Evolutionary conservation across 2,797 vertebrate species (phyloP), one percentile per base, ranked within the genome.

Genomic region (Heterohyrax brucei): DNA sequence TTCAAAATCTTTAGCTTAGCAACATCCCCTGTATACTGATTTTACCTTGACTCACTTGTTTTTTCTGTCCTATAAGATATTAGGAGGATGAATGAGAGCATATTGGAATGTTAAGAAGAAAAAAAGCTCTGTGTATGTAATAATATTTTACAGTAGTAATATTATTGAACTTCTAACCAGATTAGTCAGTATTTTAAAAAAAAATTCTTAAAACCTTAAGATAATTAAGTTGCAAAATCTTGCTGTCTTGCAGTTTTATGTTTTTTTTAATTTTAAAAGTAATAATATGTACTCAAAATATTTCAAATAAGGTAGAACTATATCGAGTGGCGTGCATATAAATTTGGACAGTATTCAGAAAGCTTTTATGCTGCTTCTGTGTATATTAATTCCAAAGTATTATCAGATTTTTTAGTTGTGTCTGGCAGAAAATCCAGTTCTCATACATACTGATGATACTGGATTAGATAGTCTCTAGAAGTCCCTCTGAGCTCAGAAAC

Each of bases 281-380:
- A 18, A 44, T 44, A 24, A 44, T 44, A 24, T 59, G 21, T 61
- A 73, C n/a, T 90, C 3, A 88, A 1, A 84, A 0, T 88, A 72
- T 77, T 83, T 96, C 56, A 90, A 22, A 80, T 5, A 68, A 62
- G 56, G 64, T 64, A 78, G 62, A 82, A 92, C 77, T 83, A 70
- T 39, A 8, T 83, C 62, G 61, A 83, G 28, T 94, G 77, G 39
- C 73, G 10, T 83, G 5, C 26, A n/a, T 80, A 73, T 95, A 48
- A 62, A 73, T 97, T 94, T 56, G 79, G 22, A 93, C n/a, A 94
- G 21, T 76, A 90, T 78, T 61, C 39, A 91, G 72, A 92, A 95
- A 79, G 10, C 12, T 66, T 93, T 95, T 28, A 28, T 91, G 3
- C 48, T 66, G 5, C 24, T 13, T 73, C 24, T 81, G 1, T 80